Evolutionary conservation across 2,797 vertebrate species (phyloP), one percentile per base, ranked within the genome.

Genomic region (Pteronotus mesoamericanus): DNA sequence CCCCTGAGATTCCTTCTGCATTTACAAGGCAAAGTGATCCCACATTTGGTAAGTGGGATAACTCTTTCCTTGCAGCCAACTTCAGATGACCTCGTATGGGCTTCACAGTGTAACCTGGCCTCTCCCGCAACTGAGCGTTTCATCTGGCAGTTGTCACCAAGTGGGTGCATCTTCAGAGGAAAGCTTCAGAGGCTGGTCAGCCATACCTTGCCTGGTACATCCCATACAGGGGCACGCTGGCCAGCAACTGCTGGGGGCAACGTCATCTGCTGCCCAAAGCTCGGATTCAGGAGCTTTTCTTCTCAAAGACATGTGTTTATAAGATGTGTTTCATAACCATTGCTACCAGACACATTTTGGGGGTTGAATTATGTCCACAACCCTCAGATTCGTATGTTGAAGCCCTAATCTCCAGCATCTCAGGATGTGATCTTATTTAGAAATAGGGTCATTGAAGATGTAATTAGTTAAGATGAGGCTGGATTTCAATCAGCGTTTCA

Each of bases 151-250:
- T 2, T 42, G 61, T 9, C 94, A 26, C 85, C 29, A 9, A 29
- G 15, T 9, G 5, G 19, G 19, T 9, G 4, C 51, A 11, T 15
- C 10, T 21, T 53, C 18, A 19, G 55, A 46, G 12, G 57, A 34
- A 44, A 51, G 48, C 19, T 26, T 22, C 48, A 2, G 64, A 44
- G 8, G 26, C 29, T 68, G 32, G 37, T 57, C 21, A 5, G n/a
- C 22, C 32, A 1, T 37, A 26, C 14, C 14, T 7, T 32, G 61
- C 4, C 0, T 0, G 34, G 74, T 10, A 16, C 24, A 22, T 24
- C n/a, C n/a, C 22, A 61, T 3, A 24, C 3, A 4, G 57, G 18
- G 24, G 19, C 21, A 9, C 2, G 0, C 7, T 8, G 18, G 32
- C 59, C 18, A 3, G 21, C 18, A 15, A 14, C 42, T 44, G 3